These are phyloP conservation scores for Rhagonycha fulva DNA, from an alignment of 2,888 invertebrate species.

Conservation along the genomic window DNA sequence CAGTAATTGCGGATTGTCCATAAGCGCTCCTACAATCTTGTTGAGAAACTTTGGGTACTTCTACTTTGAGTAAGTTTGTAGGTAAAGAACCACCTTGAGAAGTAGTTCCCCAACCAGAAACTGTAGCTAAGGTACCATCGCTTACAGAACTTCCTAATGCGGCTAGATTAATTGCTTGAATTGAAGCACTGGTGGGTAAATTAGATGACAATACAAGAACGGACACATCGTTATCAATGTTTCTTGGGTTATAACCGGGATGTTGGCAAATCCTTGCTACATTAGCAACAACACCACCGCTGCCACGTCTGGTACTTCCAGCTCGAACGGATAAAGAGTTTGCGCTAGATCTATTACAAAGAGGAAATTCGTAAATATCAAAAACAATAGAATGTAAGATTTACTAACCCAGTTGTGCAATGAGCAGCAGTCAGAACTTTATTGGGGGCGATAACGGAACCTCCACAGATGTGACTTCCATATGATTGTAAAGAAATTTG, in stretches of 20 bases:
- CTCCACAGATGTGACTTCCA: slow-evolving; percentile 40
- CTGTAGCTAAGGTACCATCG: not conserved
- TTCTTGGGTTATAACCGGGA: not conserved
- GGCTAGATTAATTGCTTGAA: not conserved
- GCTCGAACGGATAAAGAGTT: not conserved
- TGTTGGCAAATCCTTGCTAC: not conserved
- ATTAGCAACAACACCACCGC: not conserved
- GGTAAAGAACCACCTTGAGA: not conserved
- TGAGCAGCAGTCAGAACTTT: slow-evolving; percentile 42
- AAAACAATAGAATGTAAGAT: not conserved
- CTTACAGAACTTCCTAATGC: not conserved
- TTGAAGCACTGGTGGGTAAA: not conserved
- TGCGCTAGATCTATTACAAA: not conserved
- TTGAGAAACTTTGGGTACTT: not conserved
- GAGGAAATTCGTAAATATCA: not conserved
- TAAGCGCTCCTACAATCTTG: not conserved
- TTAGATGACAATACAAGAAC: not conserved
- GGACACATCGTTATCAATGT: not conserved
- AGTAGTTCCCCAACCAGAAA: not conserved
- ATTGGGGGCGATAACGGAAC: slow-evolving; percentile 34
- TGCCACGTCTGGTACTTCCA: not conserved
- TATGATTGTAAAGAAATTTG: slow-evolving; percentile 37
- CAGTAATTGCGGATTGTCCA: not conserved
- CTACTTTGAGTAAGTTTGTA: not conserved
- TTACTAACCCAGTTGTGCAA: slow-evolving; percentile 36